A percentile compares a stretch with the other conserved stretches of the same genome.
phyloP scores from a whole-genome alignment of 2,113 vertebrate species.

The Shinisaurus crocodilurus region DNA sequence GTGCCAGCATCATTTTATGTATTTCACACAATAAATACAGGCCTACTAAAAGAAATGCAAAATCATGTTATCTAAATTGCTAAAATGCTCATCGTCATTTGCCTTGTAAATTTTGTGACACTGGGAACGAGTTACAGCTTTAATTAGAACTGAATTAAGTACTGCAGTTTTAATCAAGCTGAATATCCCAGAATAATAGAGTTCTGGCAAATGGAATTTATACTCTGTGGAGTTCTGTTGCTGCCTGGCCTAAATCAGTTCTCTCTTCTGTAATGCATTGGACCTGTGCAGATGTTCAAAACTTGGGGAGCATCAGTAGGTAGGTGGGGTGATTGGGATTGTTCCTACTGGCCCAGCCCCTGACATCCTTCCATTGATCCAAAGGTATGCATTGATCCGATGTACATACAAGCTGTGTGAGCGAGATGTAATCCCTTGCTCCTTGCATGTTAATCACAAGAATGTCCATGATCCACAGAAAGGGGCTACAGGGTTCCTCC shows the following conservation, averaged over 20 bases:
- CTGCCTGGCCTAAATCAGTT: not conserved
- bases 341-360: too few species aligned
- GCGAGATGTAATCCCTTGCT: too few species aligned
- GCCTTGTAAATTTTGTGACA: conserved; percentile 11
- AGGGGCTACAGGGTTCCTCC: not conserved
- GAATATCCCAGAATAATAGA: conserved; percentile 8
- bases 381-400: not conserved
- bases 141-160: conserved; percentile 24
- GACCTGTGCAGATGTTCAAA: not conserved
- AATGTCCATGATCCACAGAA: not conserved
- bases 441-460: too few species aligned
- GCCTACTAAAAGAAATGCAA: conserved; percentile 1
- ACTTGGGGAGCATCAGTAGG: not conserved
- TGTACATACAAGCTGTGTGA: not conserved
- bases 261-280: not conserved
- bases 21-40: conserved; percentile 28
- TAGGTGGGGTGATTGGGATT: too few species aligned
- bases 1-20: not conserved
- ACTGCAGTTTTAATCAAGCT: conserved; percentile 14
- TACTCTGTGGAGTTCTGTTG: not conserved
- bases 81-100: not conserved
- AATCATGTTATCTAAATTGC: conserved; percentile 16
- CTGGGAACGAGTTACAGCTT: not conserved
- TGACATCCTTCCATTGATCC: not conserved
- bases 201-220: not conserved